A percentile compares a stretch with the other conserved stretches of the same genome.
Evolutionary conservation across 2,113 vertebrate genomes (phyloP).

Genomic region (Dolichallabes microphthalmus): DNA sequence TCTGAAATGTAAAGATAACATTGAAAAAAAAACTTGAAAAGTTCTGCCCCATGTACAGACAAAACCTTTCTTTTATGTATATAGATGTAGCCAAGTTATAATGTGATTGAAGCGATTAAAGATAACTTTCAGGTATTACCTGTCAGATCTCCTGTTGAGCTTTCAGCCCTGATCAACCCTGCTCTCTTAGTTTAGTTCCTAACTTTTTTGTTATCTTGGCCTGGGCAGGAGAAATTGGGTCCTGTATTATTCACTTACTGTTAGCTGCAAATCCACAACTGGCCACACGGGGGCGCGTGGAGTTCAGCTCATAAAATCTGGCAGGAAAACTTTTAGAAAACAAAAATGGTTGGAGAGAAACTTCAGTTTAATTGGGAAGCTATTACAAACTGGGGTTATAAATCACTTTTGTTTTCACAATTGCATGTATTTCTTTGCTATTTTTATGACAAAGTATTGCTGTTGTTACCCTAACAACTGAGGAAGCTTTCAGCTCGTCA

Average conservation of each 20-base stretch:
- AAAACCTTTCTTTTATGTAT: too few relatives aligned
- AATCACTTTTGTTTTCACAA: not conserved
- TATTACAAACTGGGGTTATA: not conserved
- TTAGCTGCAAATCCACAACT: not conserved
- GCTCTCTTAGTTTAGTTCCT: not conserved
- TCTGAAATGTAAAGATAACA: too few relatives aligned
- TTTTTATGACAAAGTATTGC: not conserved
- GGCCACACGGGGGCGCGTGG: conserved; percentile 5
- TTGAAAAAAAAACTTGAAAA: too few relatives aligned
- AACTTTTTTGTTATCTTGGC: not conserved
- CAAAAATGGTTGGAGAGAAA: not conserved
- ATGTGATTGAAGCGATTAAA: too few relatives aligned
- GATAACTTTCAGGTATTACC: not conserved
- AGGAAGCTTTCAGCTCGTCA: not conserved
- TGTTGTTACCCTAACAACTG: not conserved
- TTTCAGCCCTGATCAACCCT: not conserved
- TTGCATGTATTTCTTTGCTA: not conserved
- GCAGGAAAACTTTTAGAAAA: not conserved
- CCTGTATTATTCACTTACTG: not conserved
- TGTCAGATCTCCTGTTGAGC: not conserved
- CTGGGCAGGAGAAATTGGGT: not conserved
- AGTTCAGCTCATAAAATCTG: not conserved
- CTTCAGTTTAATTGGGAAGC: not conserved
- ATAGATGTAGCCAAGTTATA: not conserved
- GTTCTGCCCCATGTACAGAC: too few relatives aligned